Percentiles rank a stretch among this genome's conserved stretches.
phyloP scores from a whole-genome alignment of 2,888 invertebrate genomes.

The Microctonus hyperodae region DNA sequence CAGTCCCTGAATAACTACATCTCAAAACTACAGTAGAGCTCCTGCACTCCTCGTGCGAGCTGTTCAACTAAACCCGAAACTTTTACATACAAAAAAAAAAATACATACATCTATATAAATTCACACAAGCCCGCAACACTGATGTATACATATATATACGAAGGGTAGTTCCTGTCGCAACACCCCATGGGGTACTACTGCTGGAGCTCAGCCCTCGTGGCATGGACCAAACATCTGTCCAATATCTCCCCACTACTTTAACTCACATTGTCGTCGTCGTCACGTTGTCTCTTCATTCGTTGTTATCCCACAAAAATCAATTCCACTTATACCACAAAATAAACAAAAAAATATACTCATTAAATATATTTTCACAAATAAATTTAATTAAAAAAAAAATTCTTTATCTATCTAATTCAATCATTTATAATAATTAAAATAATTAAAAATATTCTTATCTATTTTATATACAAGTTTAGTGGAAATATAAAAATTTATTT shows the following conservation, averaged over 20 bases:
- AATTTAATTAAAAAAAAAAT: no score
- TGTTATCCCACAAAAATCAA: conserved; percentile 19
- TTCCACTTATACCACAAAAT: not conserved
- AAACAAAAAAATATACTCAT: no score
- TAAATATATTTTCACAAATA: no score
- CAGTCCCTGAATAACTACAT: not conserved
- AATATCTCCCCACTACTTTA: conserved; percentile 40
- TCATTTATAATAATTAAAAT: not conserved
- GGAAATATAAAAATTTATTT: not conserved
- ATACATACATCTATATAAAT: not conserved
- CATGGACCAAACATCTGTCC: conserved; percentile 62
- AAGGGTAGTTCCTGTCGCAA: conserved; percentile 58
- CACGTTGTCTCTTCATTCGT: conserved; percentile 23
- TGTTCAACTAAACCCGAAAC: not conserved
- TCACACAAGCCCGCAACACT: conserved; percentile 26
- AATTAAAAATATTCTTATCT: not conserved
- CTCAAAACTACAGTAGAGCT: not conserved
- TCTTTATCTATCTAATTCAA: no score
- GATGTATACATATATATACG: no score
- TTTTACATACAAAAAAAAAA: not conserved
- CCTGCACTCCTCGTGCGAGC: not conserved
- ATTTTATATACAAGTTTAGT: not conserved
- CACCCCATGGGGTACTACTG: conserved; percentile 58
- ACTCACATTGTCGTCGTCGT: not conserved
- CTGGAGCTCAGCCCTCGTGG: conserved; percentile 49